Percentiles rank a stretch among this genome's conserved stretches.
Evolutionary conservation across 1,140 invertebrate species (phyloP).

Genomic region (Panagrolaimus sp.): DNA sequence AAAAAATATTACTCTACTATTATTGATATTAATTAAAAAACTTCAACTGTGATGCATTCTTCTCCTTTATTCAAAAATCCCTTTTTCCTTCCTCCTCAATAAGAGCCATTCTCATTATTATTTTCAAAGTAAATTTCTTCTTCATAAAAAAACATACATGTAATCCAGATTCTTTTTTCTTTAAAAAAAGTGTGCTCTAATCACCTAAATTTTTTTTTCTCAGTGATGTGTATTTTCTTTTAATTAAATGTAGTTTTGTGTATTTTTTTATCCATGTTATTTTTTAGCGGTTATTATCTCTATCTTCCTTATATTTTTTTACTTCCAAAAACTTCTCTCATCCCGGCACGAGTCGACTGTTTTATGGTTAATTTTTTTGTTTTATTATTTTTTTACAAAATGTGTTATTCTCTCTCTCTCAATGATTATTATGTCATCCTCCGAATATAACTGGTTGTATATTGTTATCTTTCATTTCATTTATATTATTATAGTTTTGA

Average conservation of each 20-base stretch:
- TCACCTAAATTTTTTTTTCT: neutral
- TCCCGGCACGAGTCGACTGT: constrained; percentile 12
- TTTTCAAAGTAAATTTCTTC: neutral
- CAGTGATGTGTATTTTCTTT: neutral
- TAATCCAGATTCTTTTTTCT: neutral
- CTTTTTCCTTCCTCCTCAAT: too few species aligned
- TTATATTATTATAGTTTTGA: too few species aligned
- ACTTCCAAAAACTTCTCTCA: neutral
- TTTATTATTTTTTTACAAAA: neutral
- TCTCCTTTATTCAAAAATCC: neutral
- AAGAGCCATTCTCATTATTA: neutral
- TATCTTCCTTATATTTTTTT: neutral
- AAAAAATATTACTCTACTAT: neutral
- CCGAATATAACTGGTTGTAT: too few species aligned
- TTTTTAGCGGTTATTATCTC: neutral
- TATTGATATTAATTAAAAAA: neutral
- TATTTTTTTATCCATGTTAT: too few species aligned
- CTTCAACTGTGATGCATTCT: neutral
- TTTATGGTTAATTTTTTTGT: too few species aligned
- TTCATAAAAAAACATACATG: neutral
- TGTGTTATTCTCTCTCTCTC: neutral
- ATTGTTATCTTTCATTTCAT: too few species aligned
- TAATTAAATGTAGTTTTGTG: neutral
- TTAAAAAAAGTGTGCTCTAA: neutral
- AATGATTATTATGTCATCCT: too few species aligned